Percentiles rank a stretch among this genome's conserved stretches.
phyloP scores from a whole-genome alignment of 2,113 vertebrate species.

The Gobio gobio region DNA sequence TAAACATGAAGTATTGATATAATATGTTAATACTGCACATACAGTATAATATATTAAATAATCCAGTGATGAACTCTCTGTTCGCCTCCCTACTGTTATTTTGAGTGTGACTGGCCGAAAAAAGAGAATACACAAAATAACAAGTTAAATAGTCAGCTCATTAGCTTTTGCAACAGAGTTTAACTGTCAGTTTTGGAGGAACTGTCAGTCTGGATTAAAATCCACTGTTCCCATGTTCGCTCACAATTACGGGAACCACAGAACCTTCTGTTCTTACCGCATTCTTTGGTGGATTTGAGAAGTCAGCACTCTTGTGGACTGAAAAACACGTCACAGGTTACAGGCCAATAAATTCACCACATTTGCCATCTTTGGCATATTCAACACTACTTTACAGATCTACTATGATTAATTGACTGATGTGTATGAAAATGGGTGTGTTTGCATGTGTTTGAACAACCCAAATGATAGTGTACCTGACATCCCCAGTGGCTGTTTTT shows the following conservation, averaged over 20 bases:
- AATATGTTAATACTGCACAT: neutral
- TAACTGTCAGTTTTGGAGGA: neutral
- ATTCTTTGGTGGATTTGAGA: neutral
- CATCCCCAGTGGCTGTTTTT: constrained; percentile 30
- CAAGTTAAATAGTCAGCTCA: neutral
- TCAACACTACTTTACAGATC: constrained; percentile 4
- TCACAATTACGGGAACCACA: neutral
- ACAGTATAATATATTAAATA: neutral
- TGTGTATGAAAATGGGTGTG: neutral
- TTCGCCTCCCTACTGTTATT: neutral
- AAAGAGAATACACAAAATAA: neutral
- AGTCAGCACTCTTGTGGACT: neutral
- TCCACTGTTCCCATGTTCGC: neutral
- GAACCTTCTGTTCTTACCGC: neutral
- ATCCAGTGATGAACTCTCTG: neutral
- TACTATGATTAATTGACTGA: constrained; percentile 18
- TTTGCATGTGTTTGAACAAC: constrained; percentile 23
- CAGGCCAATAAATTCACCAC: neutral
- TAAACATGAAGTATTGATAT: no score
- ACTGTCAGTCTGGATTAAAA: neutral
- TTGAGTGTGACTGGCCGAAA: neutral
- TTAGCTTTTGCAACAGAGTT: neutral
- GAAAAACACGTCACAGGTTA: constrained; percentile 6
- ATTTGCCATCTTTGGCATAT: constrained; percentile 9
- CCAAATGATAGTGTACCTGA: constrained; percentile 39